Evolutionary conservation across 2,113 vertebrate genomes (phyloP).

Genomic region (Labeo catla): DNA sequence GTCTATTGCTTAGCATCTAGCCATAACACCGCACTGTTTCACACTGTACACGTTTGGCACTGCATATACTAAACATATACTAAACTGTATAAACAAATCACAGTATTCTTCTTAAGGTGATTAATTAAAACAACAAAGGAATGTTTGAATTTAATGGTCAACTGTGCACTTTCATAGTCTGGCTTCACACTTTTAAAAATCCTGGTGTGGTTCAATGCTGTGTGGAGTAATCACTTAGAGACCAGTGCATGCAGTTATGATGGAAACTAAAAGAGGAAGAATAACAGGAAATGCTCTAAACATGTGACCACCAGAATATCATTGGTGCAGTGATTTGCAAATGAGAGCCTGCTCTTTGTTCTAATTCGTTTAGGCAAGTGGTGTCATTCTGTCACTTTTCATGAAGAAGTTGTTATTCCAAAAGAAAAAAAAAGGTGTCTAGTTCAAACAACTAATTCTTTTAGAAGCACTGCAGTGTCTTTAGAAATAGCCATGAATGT

Average conservation of each 20-base stretch:
- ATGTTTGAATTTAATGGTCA: not conserved
- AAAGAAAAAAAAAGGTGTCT: not conserved
- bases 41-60: too few species aligned
- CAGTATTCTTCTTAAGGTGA: not conserved
- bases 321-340: not conserved
- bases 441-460: not conserved
- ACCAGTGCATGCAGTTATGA: not conserved
- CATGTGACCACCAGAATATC: not conserved
- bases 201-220: not conserved
- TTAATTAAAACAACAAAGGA: not conserved
- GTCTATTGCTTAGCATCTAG: too few species aligned
- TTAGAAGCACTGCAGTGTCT: not conserved
- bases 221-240: not conserved
- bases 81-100: not conserved
- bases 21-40: too few species aligned
- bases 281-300: constrained; percentile 10
- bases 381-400: not conserved
- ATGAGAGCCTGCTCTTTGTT: not conserved
- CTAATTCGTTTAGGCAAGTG: not conserved
- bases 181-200: not conserved
- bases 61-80: too few species aligned
- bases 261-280: not conserved
- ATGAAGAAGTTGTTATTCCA: not conserved
- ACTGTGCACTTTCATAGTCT: not conserved
- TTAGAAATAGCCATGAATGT: constrained; percentile 23